phyloP scores from a whole-genome alignment of 2,797 vertebrate genomes.

The Semotilus atromaculatus region DNA sequence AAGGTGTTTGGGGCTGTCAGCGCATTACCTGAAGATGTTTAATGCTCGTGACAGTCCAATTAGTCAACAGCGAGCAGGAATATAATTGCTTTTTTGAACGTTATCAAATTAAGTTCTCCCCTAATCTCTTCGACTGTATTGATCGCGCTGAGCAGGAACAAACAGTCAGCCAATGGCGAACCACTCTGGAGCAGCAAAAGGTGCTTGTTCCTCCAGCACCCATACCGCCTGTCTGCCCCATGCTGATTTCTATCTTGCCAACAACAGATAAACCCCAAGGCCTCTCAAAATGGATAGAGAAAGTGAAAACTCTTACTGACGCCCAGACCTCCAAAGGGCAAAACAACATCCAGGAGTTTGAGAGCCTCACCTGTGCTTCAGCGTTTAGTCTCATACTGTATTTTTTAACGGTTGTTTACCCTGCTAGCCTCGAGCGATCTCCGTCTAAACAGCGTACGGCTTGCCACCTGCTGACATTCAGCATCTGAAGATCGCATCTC shows the following conservation, averaged over 20 bases:
- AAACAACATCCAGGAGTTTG: constrained; percentile 43
- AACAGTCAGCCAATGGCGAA: constrained; percentile 62
- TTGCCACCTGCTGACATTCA: constrained; percentile 20
- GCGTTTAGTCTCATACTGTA: constrained; percentile 10
- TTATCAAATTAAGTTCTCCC: constrained; percentile 77
- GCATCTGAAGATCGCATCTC: constrained; percentile 18
- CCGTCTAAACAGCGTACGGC: background rate
- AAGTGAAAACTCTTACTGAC: constrained; percentile 42
- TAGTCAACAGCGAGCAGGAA: constrained; percentile 62
- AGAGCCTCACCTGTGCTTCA: constrained; percentile 19
- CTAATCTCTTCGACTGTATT: constrained; percentile 78
- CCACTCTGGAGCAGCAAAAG: constrained; percentile 68
- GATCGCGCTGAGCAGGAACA: constrained; percentile 67
- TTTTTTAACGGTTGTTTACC: constrained; percentile 25
- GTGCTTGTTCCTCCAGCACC: constrained; percentile 69
- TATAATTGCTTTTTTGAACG: constrained; percentile 62
- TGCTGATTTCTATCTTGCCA: constrained; percentile 69
- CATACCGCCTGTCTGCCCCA: constrained; percentile 64
- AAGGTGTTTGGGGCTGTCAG: constrained; percentile 57
- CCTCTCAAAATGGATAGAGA: constrained; percentile 47
- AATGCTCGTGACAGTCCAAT: constrained; percentile 66
- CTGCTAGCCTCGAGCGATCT: background rate
- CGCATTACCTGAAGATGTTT: constrained; percentile 57
- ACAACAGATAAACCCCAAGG: constrained; percentile 59
- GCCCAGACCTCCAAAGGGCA: constrained; percentile 47